Evolutionary conservation across 2,113 vertebrate species (phyloP).

Genomic region (Pollimyrus isidori): DNA sequence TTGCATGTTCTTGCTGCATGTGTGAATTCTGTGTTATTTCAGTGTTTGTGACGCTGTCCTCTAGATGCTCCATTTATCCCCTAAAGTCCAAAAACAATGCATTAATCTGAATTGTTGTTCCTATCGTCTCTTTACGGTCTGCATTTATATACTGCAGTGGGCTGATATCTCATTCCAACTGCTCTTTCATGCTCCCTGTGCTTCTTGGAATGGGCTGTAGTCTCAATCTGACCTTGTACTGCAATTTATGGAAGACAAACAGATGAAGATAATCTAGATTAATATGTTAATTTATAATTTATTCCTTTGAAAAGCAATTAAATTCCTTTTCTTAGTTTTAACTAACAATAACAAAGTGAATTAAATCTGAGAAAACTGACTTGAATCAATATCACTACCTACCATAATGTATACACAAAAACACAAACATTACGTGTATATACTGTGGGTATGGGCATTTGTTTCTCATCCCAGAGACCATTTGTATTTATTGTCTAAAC

Average conservation of each 20-base stretch:
- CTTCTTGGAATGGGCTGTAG: not conserved
- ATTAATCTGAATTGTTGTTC: not conserved
- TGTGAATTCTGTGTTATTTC: not conserved
- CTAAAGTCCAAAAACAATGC: not conserved
- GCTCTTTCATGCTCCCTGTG: not conserved
- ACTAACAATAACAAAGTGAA: not conserved
- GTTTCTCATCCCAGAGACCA: not conserved
- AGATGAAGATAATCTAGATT: not conserved
- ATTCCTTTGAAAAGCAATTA: not conserved
- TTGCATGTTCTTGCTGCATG: too few species aligned
- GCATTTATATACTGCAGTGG: not conserved
- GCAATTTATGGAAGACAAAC: not conserved
- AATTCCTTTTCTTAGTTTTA: not conserved
- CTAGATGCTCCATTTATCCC: not conserved
- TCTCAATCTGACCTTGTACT: not conserved
- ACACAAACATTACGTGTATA: not conserved
- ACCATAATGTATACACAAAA: not conserved
- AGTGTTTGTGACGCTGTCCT: not conserved
- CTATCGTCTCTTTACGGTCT: not conserved
- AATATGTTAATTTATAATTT: not conserved
- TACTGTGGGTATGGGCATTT: not conserved
- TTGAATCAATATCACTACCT: not conserved
- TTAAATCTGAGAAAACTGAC: not conserved
- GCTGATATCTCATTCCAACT: not conserved
- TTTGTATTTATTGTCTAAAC: not conserved